phyloP scores from a whole-genome alignment of 2,797 vertebrate genomes.

The Coreius guichenoti region DNA sequence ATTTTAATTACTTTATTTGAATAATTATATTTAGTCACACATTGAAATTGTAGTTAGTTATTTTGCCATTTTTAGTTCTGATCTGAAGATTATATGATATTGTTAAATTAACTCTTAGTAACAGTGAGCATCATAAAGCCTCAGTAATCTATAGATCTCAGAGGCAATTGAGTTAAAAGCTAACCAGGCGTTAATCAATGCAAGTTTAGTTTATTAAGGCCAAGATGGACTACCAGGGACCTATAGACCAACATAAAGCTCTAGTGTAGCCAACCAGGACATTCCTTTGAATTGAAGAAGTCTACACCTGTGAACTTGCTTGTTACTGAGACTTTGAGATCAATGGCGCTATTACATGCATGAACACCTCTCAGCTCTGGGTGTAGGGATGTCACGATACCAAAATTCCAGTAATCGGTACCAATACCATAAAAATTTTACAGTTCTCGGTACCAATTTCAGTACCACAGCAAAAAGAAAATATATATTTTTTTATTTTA shows the following conservation, averaged over 20 bases:
- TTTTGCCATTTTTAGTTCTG: not conserved
- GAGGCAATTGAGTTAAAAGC: not conserved
- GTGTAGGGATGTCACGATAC: too few species aligned
- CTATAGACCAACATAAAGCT: constrained; percentile 7
- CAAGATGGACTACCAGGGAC: constrained; percentile 7
- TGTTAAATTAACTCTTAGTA: not conserved
- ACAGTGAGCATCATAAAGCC: not conserved
- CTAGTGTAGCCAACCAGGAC: constrained; percentile 6
- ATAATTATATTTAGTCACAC: not conserved
- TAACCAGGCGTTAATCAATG: not conserved
- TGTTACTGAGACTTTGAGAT: not conserved
- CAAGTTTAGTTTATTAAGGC: constrained; percentile 5
- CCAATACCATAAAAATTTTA: too few species aligned
- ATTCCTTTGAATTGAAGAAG: constrained; percentile 11
- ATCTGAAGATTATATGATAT: not conserved
- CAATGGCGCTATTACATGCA: constrained; percentile 27
- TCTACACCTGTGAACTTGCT: constrained; percentile 14
- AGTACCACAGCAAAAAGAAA: too few species aligned
- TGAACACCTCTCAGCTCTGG: not conserved
- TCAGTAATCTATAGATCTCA: not conserved
- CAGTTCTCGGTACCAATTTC: too few species aligned
- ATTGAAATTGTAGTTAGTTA: not conserved
- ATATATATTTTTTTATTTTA: too few species aligned
- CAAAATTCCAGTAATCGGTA: too few species aligned
- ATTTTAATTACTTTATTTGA: not conserved